Conservation (phyloP, 92 coral and sea anemone species). For the Palythoa caribaeorum region DNA sequence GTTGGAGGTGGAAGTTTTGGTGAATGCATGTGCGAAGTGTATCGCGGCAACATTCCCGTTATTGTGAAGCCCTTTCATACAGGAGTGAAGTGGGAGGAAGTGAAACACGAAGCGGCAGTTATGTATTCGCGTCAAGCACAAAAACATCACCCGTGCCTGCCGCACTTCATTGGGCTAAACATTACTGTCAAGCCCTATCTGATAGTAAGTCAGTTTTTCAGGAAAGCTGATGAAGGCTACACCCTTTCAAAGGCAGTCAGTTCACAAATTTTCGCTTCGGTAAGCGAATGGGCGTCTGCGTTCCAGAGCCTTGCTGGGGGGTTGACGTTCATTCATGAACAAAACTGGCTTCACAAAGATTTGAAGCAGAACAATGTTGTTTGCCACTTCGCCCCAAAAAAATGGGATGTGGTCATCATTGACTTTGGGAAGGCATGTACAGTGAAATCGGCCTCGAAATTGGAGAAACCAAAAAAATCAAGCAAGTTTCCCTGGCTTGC, state of each 20-base stretch:
- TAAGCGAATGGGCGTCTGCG: conserved; percentile 40
- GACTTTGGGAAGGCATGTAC: conserved; percentile 53
- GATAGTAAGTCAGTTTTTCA: conserved; percentile 55
- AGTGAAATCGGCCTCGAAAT: conserved; percentile 4
- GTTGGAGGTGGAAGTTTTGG: conserved; percentile 51
- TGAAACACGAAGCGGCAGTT: conserved; percentile 20
- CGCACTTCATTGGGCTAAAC: conserved; percentile 47
- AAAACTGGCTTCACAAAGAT: conserved; percentile 58
- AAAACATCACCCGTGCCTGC: conserved; percentile 49
- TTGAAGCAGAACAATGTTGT: conserved; percentile 54
- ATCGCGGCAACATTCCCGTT: conserved; percentile 56
- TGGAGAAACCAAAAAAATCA: conserved; percentile 14
- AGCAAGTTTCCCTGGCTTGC: conserved; percentile 40
- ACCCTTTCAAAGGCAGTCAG: conserved; percentile 40
- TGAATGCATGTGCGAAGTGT: neutral
- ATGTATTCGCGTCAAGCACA: conserved; percentile 22
- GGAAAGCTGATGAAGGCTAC: conserved; percentile 17
- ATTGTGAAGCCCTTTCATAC: conserved; percentile 22
- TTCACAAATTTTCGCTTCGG: conserved; percentile 22
- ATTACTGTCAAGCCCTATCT: conserved; percentile 32
- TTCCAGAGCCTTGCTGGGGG: conserved; percentile 42
- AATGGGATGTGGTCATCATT: conserved; percentile 42
- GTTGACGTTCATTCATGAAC: conserved; percentile 46
- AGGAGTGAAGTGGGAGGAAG: conserved; percentile 1
- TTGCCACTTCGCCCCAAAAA: neutral